Evolutionary conservation across 1,140 invertebrate genomes (phyloP).

Genomic region (Potamilus streckersoni): DNA sequence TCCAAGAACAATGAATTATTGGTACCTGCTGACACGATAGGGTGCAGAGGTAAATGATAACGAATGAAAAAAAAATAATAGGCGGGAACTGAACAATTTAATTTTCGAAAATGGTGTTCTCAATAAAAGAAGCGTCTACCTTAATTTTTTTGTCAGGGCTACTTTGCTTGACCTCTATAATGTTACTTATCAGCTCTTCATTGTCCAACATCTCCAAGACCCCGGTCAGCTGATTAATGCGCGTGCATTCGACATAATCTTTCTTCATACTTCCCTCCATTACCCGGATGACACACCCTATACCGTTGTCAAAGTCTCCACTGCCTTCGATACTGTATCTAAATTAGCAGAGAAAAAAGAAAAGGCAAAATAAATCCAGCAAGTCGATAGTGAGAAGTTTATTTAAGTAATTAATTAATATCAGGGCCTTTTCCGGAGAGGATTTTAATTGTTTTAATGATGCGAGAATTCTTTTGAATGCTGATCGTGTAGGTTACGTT

Average conservation of each 20-base stretch:
- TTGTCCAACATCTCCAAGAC: slow-evolving; percentile 40
- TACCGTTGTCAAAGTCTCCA: slow-evolving; percentile 44
- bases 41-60: not conserved
- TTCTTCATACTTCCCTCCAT: slow-evolving; percentile 37
- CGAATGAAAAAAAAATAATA: not conserved
- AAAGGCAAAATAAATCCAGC: too few species aligned
- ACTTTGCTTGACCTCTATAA: slow-evolving; percentile 42
- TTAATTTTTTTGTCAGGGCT: slow-evolving; percentile 36
- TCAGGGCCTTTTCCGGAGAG: too few species aligned
- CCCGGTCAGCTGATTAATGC: slow-evolving; percentile 43
- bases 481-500: too few species aligned
- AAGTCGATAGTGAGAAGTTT: too few species aligned
- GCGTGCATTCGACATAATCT: slow-evolving; percentile 45
- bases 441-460: too few species aligned
- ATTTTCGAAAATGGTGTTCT: too few species aligned
- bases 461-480: too few species aligned
- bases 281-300: slow-evolving; percentile 50
- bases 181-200: slow-evolving; percentile 62
- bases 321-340: slow-evolving; percentile 44
- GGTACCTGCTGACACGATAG: too few species aligned
- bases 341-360: not conserved
- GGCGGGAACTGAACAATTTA: too few species aligned
- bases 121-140: slow-evolving; percentile 17
- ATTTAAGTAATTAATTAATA: too few species aligned
- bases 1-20: too few species aligned